These are phyloP conservation scores for Helicoverpa assulta DNA, from an alignment of 2,888 invertebrate genomes.

Conservation along the genomic window DNA sequence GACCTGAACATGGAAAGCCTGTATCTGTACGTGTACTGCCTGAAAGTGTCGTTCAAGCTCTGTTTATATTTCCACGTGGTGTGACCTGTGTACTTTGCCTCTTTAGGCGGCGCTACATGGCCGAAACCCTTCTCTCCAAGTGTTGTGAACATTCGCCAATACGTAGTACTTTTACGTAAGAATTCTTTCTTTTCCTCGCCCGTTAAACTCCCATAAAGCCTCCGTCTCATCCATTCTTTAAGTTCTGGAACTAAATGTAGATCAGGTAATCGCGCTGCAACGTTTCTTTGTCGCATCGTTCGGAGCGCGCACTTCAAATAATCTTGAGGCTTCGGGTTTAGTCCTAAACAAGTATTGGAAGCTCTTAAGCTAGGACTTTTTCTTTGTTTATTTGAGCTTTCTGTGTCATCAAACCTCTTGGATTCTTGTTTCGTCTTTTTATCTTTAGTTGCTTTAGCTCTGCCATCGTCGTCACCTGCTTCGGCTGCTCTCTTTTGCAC, in stretches of 20 bases:
- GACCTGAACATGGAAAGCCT: slow-evolving; percentile 74
- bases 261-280: slow-evolving; percentile 83
- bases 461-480: neutral
- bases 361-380: slow-evolving; percentile 54
- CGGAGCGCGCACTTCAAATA: slow-evolving; percentile 81
- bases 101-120: slow-evolving; percentile 71
- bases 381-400: neutral
- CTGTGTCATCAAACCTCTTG: neutral
- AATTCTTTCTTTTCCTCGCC: slow-evolving; percentile 64
- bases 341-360: slow-evolving; percentile 75
- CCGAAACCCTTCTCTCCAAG: slow-evolving; percentile 70
- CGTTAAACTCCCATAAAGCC: slow-evolving; percentile 77
- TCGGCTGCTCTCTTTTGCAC: neutral
- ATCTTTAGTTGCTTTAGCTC: neutral
- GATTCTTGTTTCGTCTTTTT: neutral
- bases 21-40: slow-evolving; percentile 70
- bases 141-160: slow-evolving; percentile 74
- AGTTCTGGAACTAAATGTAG: slow-evolving; percentile 81
- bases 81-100: slow-evolving; percentile 66
- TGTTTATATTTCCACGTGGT: slow-evolving; percentile 80
- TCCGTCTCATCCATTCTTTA: slow-evolving; percentile 83
- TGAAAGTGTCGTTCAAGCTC: slow-evolving; percentile 74
- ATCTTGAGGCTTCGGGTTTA: slow-evolving; percentile 75
- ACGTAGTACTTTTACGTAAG: slow-evolving; percentile 69
- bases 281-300: slow-evolving; percentile 73